Evolutionary conservation across 1,140 invertebrate species (phyloP), one percentile per base, ranked within the genome.

Genomic region (Hypothenemus hampei): DNA sequence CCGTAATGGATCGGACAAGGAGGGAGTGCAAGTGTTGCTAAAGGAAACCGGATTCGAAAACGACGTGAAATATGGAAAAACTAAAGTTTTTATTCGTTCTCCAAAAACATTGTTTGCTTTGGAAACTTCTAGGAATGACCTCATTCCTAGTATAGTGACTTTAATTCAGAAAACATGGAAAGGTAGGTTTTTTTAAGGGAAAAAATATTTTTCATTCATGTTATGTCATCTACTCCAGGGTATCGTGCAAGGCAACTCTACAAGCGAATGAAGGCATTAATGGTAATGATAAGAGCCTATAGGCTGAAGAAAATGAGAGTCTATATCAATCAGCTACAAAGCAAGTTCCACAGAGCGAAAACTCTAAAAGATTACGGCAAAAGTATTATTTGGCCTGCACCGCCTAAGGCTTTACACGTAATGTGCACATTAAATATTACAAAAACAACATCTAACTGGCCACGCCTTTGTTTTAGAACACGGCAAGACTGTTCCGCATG

Each of bases 121-220:
- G 60, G 95, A 98, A 75, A 83, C 87, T 65, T 79, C 83, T 35
- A 77, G 89, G 56, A 86, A 85, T 44, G 82, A 86, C 48, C 79
- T 90, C 57, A 87, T 98, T 39, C 93, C 93, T 0, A 82, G 84
- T 31, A 93, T 98, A 61, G 91, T 94, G 21, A 81, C 91, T 7
- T 79, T 97, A 57, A 74, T 98, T 47, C 95, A 98, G 77, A 98
- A 97, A 75, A 86, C 91, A 71, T 93, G 91, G 83, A 78, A 93
- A 59, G 95, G 93, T 45, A 43, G 35, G n/a, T 46, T 24, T 26
- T 46, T 6, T 11, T n/a, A 26, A 29, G 10, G 5, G 8, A 37
- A 15, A 37, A 37, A 37, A 37, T 37, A 37, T 29, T 46, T 46
- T 8, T 11, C 13, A 29, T n/a, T 20, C 2, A 2, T 2, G 13